Percentiles rank a stretch among this genome's conserved stretches.
phyloP scores from a whole-genome alignment of 2,113 vertebrate genomes.

The Anhinga rufa region DNA sequence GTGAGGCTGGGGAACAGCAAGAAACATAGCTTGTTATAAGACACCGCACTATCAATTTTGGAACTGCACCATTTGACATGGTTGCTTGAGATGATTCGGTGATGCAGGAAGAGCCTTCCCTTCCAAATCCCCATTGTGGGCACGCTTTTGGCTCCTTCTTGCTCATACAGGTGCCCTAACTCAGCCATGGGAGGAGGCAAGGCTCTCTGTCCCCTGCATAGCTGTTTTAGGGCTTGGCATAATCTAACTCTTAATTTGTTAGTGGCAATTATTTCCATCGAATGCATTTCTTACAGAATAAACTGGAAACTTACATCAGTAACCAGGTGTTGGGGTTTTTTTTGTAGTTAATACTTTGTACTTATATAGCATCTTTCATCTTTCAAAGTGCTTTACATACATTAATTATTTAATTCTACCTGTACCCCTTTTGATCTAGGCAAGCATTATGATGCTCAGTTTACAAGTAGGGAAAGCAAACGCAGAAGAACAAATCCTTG shows the following conservation, averaged over 20 bases:
- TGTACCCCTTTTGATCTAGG: slow-evolving; percentile 44
- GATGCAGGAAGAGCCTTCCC: not conserved
- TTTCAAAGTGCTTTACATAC: slow-evolving; percentile 56
- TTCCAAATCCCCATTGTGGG: not conserved
- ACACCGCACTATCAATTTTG: not conserved
- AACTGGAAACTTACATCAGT: not conserved
- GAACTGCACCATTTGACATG: not conserved
- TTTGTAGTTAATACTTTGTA: slow-evolving; percentile 50
- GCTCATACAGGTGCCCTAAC: not conserved
- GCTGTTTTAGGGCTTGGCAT: not conserved
- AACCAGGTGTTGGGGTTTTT: not conserved
- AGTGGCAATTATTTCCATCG: not conserved
- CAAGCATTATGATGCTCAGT: slow-evolving; percentile 3
- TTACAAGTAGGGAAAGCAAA: slow-evolving; percentile 33
- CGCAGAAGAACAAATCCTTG: not conserved
- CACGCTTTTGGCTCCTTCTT: not conserved
- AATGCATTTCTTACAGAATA: not conserved
- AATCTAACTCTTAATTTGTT: not conserved
- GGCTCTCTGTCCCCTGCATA: not conserved
- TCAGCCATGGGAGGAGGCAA: not conserved
- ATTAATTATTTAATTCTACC: slow-evolving; percentile 55
- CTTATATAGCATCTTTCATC: slow-evolving; percentile 60
- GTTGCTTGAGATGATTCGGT: not conserved
- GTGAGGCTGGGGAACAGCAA: not conserved
- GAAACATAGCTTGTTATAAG: not conserved